Evolutionary conservation across 30 jellyfish, hydroid and myxozoan species (phyloP).

Genomic region (Aurelia sp.): DNA sequence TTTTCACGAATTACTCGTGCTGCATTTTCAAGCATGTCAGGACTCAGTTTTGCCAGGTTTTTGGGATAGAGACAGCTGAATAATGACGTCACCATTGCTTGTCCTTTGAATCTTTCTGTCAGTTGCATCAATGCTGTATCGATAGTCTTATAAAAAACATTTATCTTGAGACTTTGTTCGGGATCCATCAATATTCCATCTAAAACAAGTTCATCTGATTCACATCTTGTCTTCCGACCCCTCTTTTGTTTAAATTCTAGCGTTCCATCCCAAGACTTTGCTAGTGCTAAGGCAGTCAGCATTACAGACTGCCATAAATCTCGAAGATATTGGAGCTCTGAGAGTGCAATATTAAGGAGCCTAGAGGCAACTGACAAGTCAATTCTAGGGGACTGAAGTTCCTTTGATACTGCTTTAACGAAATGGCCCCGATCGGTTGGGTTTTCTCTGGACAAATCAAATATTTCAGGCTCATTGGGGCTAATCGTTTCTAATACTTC

Average conservation of each 20-base stretch:
- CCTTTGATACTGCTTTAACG: constrained; percentile 6
- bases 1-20: background rate
- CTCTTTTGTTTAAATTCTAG: background rate
- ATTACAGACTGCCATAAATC: background rate
- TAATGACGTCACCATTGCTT: constrained; percentile 16
- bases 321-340: constrained; percentile 24
- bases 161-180: constrained; percentile 9
- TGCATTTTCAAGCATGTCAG: background rate
- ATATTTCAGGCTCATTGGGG: constrained; percentile 7
- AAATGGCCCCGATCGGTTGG: constrained; percentile 60
- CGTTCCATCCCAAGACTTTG: no score
- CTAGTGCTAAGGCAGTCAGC: no score
- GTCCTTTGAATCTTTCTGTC: constrained; percentile 31
- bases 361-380: background rate
- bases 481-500: constrained; percentile 10
- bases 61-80: constrained; percentile 13
- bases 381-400: constrained; percentile 4
- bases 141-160: background rate
- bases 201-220: constrained; percentile 19
- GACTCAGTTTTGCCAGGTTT: background rate
- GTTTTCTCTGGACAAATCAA: constrained; percentile 25
- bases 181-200: constrained; percentile 30
- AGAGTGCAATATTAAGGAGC: background rate
- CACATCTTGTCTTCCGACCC: constrained; percentile 25
- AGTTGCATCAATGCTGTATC: constrained; percentile 27